Percentiles rank a stretch among this genome's conserved stretches.
These are phyloP conservation scores for Ranitomeya variabilis DNA, from an alignment of 2,113 vertebrate species.

Conservation along the genomic window DNA sequence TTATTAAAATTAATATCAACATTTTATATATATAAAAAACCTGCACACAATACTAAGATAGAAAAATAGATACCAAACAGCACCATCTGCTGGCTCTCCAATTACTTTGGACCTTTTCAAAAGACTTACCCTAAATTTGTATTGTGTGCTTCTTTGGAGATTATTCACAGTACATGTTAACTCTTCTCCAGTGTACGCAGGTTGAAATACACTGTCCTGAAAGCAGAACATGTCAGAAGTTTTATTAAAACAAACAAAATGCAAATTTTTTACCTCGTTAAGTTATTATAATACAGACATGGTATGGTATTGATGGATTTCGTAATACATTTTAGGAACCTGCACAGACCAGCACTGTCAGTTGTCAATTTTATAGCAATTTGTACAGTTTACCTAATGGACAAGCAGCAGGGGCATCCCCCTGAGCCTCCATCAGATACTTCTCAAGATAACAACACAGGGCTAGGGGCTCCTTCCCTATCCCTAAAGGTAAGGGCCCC, in stretches of 20 bases:
- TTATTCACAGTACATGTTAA: conserved; percentile 95
- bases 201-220: conserved; percentile 91
- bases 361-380: too few relatives aligned
- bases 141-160: conserved; percentile 95
- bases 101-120: background rate
- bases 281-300: too few relatives aligned
- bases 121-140: conserved; percentile 94
- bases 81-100: conserved; percentile 32
- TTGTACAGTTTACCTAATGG: too few relatives aligned
- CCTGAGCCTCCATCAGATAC: too few relatives aligned
- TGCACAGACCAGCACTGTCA: too few relatives aligned
- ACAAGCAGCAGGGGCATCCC: too few relatives aligned
- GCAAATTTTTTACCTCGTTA: background rate
- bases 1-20: too few relatives aligned
- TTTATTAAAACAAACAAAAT: background rate
- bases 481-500: too few relatives aligned
- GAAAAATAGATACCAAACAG: background rate
- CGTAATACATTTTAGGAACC: too few relatives aligned
- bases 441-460: too few relatives aligned
- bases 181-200: conserved; percentile 97
- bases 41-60: background rate
- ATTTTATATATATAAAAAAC: background rate
- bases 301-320: too few relatives aligned
- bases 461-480: too few relatives aligned
- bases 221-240: conserved; percentile 12